Conservation (phyloP, 2,797 vertebrate species). For the Iguana delicatissima region DNA sequence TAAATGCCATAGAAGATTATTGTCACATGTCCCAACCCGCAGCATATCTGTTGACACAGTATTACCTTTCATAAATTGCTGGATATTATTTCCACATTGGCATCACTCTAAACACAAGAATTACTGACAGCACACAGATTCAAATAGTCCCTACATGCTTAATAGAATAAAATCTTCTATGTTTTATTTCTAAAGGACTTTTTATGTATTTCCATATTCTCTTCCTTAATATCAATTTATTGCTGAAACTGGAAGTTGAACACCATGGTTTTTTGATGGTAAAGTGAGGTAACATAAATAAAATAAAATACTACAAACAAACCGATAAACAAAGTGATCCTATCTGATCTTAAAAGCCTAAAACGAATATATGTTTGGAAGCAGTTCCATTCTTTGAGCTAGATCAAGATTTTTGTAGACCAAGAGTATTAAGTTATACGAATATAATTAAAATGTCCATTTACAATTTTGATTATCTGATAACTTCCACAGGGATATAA, state of each 20-base stretch:
- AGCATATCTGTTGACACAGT: conserved; percentile 61
- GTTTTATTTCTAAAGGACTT: conserved; percentile 52
- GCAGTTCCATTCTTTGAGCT: conserved; percentile 50
- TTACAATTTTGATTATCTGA: not conserved
- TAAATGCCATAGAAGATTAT: conserved; percentile 59
- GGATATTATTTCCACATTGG: conserved; percentile 67
- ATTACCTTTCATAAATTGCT: conserved; percentile 71
- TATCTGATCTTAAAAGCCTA: conserved; percentile 30
- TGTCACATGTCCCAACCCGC: conserved; percentile 58
- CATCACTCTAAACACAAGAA: conserved; percentile 63
- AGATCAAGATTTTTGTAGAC: not conserved
- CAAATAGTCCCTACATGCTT: conserved; percentile 54
- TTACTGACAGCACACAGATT: conserved; percentile 56
- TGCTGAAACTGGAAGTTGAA: conserved; percentile 38
- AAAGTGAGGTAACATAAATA: not conserved
- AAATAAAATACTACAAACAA: not conserved
- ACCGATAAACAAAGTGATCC: conserved; percentile 12
- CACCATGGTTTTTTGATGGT: not conserved
- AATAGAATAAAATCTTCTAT: conserved; percentile 66
- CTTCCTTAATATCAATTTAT: conserved; percentile 28
- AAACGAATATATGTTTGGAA: conserved; percentile 21
- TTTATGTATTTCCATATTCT: conserved; percentile 53
- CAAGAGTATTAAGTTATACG: not conserved
- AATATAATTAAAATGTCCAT: not conserved
- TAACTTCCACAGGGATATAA: not conserved